Base-by-base conservation (phyloP, 2,113 vertebrate genomes). In the Phrynosoma platyrhinos region DNA sequence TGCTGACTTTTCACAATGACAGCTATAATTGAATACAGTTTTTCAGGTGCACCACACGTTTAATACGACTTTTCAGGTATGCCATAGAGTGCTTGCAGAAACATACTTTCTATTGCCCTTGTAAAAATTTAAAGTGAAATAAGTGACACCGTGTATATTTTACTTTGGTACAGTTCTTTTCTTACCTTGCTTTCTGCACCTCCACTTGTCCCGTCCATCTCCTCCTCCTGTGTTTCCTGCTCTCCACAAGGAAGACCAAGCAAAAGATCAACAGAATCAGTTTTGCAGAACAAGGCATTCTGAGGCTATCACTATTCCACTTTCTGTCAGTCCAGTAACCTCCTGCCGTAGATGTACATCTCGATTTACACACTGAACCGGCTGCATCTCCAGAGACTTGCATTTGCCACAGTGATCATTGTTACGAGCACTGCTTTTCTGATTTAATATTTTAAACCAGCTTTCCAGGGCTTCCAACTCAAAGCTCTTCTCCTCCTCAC, bases 221-320 rank as follows among this genome's bases (percentile, higher is more conserved):
- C 95, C 95, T 98, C 87, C 94, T 98, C 93, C 97, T 96, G 93
- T 97, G 96, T 69, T 96, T 98, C 86, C 95, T 96, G 94, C 97
- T 97, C 47, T 98, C 98, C 87, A 90, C 97, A 3, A 98, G 91
- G 85, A 97, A 91, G 71, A 96, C 83, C 84, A 98, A 86, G 85
- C 97, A 98, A 83, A 98, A 91, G 9, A 97, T 91, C 6, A 98
- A 72, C 21, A 98, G 91, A 89, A 97, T 81, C 47, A 98, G 81
- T 93, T 97, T 97, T 82, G 94, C 68, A 84, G 96, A 96, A 89
- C 89, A 90, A 96, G 95, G 96, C 98, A 99, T 99, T 92, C 62
- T 95, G 96, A 88, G 82, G 92, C 87, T 20, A 88, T 88, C 0
- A 27, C 86, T 47, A 86, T 91, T 53, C 30, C 84, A 93, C 90